phyloP scores from a whole-genome alignment of 2,888 invertebrate genomes.

The Amiota communis region DNA sequence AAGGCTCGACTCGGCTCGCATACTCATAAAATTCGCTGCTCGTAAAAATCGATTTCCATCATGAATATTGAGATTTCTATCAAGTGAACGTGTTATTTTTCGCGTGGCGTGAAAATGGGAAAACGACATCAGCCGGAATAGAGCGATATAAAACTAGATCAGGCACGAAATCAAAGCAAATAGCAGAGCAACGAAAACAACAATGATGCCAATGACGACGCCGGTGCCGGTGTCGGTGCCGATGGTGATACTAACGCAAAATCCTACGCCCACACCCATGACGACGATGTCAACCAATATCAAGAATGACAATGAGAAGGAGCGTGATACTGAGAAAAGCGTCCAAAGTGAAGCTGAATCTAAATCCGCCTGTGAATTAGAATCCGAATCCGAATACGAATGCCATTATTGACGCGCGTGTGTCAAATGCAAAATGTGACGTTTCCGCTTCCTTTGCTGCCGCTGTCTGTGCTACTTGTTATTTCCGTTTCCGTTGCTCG shows the following conservation, averaged over 20 bases:
- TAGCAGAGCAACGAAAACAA: conserved; percentile 17
- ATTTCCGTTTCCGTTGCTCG: conserved; percentile 12
- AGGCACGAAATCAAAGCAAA: conserved; percentile 26
- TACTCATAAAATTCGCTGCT: conserved; percentile 38
- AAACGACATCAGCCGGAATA: conserved; percentile 5
- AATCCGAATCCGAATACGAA: conserved; percentile 2
- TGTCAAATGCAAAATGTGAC: conserved; percentile 24
- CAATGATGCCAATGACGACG: not conserved
- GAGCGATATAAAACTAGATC: conserved; percentile 22
- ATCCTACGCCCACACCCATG: no score
- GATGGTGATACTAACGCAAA: no score
- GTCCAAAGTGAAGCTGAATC: no score
- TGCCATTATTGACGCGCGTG: conserved; percentile 27
- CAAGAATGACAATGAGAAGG: no score
- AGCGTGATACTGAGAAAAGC: no score
- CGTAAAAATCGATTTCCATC: conserved; percentile 40
- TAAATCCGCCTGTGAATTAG: no score
- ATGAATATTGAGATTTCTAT: conserved; percentile 43
- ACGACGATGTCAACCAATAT: no score
- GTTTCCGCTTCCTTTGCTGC: not conserved
- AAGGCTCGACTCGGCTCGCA: not conserved
- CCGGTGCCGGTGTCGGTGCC: not conserved
- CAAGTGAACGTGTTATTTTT: conserved; percentile 30
- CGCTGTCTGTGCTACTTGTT: conserved; percentile 4
- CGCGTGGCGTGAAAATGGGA: conserved; percentile 5